These are phyloP conservation scores for Lasioglossum leucozonium DNA, from an alignment of 2,888 invertebrate genomes.

Conservation along the genomic window DNA sequence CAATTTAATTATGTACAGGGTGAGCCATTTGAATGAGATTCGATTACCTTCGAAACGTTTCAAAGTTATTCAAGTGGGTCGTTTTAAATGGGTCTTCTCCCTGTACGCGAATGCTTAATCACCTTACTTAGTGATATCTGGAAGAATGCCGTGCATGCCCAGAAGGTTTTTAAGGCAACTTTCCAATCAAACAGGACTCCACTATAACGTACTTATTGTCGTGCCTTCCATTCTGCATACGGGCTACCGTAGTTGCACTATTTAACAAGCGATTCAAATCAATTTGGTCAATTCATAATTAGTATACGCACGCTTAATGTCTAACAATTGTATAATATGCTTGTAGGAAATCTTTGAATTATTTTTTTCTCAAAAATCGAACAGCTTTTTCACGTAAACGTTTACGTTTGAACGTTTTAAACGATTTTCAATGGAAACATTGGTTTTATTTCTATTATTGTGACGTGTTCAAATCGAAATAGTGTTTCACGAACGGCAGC, in stretches of 20 bases:
- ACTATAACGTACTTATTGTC: slow-evolving; percentile 77
- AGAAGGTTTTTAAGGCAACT: slow-evolving; percentile 57
- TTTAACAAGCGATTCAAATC: slow-evolving; percentile 47
- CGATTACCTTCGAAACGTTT: not conserved
- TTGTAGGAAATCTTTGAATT: slow-evolving; percentile 3
- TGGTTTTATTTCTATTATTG: not conserved
- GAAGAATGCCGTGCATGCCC: slow-evolving; percentile 27
- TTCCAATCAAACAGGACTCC: slow-evolving; percentile 47
- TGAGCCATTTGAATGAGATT: not conserved
- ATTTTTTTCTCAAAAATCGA: not conserved
- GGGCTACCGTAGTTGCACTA: slow-evolving; percentile 59
- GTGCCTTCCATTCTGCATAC: slow-evolving; percentile 67
- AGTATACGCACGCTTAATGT: slow-evolving; percentile 17
- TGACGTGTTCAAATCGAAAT: not conserved
- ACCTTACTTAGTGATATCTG: not conserved
- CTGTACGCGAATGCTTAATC: not conserved
- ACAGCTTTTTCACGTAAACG: not conserved
- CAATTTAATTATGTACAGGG: not conserved
- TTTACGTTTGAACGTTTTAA: not conserved
- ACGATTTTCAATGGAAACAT: not conserved
- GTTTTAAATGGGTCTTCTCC: not conserved
- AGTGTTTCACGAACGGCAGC: not conserved
- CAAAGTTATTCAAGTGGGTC: not conserved
- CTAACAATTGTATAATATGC: slow-evolving; percentile 11
- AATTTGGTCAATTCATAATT: slow-evolving; percentile 54